These are phyloP conservation scores for Gasterosteus aculeatus DNA, from an alignment of 2,113 vertebrate genomes.

Conservation along the genomic window DNA sequence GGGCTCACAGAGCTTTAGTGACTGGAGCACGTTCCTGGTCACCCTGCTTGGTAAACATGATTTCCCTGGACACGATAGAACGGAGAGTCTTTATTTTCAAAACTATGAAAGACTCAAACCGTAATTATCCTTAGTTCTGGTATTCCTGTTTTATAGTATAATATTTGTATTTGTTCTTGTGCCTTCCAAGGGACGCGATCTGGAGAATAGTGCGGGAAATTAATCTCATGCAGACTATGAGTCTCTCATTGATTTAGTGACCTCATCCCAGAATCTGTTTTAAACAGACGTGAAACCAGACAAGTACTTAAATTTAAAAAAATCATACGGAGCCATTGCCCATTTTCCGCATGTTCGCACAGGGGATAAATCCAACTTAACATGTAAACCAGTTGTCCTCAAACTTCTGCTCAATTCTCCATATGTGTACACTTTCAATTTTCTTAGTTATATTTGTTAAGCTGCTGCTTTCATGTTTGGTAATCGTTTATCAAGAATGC, in stretches of 20 bases:
- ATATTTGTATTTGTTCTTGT: too few species aligned
- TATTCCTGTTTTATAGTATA: not conserved
- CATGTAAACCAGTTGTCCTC: too few species aligned
- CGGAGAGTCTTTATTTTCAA: too few species aligned
- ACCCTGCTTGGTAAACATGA: not conserved
- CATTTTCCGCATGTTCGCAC: too few species aligned
- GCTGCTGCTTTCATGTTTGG: not conserved
- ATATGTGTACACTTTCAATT: not conserved
- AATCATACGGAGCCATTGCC: not conserved
- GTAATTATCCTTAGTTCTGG: not conserved
- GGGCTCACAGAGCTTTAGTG: not conserved
- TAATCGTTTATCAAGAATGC: not conserved
- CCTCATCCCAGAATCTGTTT: not conserved
- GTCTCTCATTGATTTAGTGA: too few species aligned
- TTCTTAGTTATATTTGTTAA: not conserved
- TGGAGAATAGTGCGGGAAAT: too few species aligned
- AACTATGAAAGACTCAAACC: not conserved
- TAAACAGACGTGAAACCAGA: not conserved
- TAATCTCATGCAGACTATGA: too few species aligned
- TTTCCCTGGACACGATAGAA: not conserved
- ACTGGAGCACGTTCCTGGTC: not conserved
- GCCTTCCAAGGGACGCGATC: too few species aligned
- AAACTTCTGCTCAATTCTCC: too few species aligned
- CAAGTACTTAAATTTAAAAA: not conserved
- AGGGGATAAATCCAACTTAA: too few species aligned